Evolutionary conservation across 2,888 invertebrate species (phyloP).

Genomic region (Drosophila anomalipes): DNA sequence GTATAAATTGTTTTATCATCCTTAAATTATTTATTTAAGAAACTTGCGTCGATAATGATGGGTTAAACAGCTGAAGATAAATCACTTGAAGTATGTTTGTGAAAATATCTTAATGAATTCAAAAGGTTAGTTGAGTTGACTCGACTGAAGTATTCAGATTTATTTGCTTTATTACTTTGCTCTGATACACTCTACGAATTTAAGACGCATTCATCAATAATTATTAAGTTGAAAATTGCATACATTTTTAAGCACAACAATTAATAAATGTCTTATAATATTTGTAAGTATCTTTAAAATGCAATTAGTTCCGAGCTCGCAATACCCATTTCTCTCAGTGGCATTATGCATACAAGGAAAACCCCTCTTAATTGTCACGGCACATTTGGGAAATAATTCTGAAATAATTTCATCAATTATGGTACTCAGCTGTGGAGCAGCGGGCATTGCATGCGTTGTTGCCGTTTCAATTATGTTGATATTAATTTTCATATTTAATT

Average conservation of each 20-base stretch:
- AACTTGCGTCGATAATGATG: neutral
- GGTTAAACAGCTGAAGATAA: neutral
- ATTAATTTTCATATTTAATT: slow-evolving; percentile 82
- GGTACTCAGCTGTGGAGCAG: slow-evolving; percentile 52
- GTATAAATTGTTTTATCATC: neutral
- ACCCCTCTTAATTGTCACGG: slow-evolving; percentile 74
- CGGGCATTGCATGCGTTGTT: slow-evolving; percentile 31
- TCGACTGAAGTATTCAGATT: neutral
- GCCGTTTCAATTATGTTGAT: slow-evolving; percentile 81
- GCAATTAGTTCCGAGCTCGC: neutral
- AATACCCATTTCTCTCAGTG: slow-evolving; percentile 36
- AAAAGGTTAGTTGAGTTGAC: neutral
- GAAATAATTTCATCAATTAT: slow-evolving; percentile 80
- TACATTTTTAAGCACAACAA: neutral
- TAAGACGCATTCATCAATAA: neutral
- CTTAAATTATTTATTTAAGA: neutral
- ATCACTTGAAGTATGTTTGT: neutral
- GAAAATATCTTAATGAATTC: neutral
- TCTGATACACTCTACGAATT: neutral
- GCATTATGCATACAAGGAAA: slow-evolving; percentile 29
- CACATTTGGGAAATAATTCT: slow-evolving; percentile 79
- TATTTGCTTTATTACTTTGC: no score
- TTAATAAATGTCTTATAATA: neutral
- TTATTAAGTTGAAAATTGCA: neutral
- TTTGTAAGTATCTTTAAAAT: neutral